Evolutionary conservation across 92 coral and sea anemone species (phyloP).

Genomic region (Pocillopora grandis): DNA sequence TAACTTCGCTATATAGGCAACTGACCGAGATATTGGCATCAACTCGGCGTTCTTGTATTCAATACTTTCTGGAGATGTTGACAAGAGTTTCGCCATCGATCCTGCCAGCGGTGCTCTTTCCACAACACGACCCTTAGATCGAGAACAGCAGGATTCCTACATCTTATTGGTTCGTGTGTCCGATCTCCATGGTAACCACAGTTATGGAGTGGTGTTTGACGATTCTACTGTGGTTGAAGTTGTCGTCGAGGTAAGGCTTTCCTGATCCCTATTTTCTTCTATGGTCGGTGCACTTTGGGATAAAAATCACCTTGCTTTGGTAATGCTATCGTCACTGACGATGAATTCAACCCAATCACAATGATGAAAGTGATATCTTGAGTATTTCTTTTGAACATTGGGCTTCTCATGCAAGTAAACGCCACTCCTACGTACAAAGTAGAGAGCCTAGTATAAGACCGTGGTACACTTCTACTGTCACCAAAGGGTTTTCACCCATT

Average conservation of each 20-base stretch:
- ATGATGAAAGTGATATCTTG: too few species aligned
- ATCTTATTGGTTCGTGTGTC: slow-evolving; percentile 73
- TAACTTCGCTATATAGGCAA: slow-evolving; percentile 54
- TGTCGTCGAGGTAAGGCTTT: slow-evolving; percentile 67
- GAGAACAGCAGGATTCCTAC: slow-evolving; percentile 63
- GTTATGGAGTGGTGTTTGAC: slow-evolving; percentile 74
- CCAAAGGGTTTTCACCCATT: too few species aligned
- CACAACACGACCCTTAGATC: slow-evolving; percentile 72
- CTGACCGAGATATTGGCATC: slow-evolving; percentile 80
- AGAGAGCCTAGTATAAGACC: too few species aligned
- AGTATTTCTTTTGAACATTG: too few species aligned
- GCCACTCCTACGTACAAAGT: too few species aligned
- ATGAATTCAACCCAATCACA: too few species aligned
- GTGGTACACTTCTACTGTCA: too few species aligned
- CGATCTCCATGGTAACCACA: slow-evolving; percentile 85
- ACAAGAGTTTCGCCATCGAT: slow-evolving; percentile 67
- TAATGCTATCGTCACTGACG: too few species aligned
- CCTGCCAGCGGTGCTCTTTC: slow-evolving; percentile 73
- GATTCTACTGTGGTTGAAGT: slow-evolving; percentile 86
- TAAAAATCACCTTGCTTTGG: neutral
- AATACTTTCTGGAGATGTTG: slow-evolving; percentile 77
- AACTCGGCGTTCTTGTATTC: slow-evolving; percentile 78
- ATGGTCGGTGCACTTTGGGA: neutral
- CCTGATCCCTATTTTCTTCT: neutral
- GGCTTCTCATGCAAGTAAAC: too few species aligned